phyloP scores from a whole-genome alignment of 2,888 invertebrate genomes.

The Parapristionchus giblindavisi region DNA sequence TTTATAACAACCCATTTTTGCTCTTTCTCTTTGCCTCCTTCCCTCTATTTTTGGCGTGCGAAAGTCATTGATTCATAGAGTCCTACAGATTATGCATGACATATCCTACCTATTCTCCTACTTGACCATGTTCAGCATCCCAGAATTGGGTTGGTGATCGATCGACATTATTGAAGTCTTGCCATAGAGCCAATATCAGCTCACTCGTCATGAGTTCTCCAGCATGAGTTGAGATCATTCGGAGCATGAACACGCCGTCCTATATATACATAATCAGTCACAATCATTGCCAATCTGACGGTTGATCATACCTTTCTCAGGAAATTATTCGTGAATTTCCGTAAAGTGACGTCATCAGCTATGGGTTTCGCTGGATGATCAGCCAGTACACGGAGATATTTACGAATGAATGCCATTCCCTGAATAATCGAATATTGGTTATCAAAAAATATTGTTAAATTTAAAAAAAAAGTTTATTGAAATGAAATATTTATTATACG shows the following conservation, averaged over 20 bases:
- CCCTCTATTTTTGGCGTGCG: no score
- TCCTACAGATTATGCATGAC: no score
- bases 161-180: conserved; percentile 70
- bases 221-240: conserved; percentile 70
- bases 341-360: conserved; percentile 67
- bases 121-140: conserved; percentile 66
- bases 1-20: no score
- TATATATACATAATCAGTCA: not conserved
- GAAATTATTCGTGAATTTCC: conserved; percentile 69
- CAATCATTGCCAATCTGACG: not conserved
- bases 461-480: no score
- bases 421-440: no score
- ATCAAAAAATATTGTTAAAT: no score
- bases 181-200: conserved; percentile 69
- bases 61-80: no score
- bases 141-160: conserved; percentile 68
- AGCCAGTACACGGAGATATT: conserved; percentile 68
- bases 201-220: conserved; percentile 69
- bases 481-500: not conserved
- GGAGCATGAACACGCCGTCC: conserved; percentile 69
- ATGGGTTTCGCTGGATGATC: conserved; percentile 69
- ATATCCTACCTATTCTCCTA: conserved; percentile 37
- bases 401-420: conserved; percentile 68
- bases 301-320: conserved; percentile 57
- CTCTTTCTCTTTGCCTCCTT: no score